These are phyloP conservation scores for Anoura caudifer DNA, from an alignment of 2,113 vertebrate species.

Conservation along the genomic window DNA sequence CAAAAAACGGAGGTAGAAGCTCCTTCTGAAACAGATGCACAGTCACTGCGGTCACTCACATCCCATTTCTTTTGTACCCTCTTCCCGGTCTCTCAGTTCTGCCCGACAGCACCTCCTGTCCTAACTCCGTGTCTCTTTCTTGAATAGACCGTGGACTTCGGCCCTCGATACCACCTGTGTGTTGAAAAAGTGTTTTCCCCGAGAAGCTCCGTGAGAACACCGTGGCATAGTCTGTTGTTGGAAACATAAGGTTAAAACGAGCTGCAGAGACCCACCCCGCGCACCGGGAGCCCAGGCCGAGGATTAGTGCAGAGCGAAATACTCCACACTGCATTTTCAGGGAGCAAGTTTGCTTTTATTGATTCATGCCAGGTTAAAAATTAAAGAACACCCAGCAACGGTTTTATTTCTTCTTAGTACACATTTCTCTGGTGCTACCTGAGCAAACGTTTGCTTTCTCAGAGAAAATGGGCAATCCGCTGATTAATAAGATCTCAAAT, in stretches of 20 bases:
- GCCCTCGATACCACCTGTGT: not conserved
- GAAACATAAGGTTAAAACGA: not conserved
- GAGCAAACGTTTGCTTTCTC: not conserved
- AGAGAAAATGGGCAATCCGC: not conserved
- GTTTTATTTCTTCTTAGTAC: not conserved
- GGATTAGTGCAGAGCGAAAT: not conserved
- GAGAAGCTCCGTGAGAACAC: not conserved
- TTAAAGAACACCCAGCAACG: not conserved
- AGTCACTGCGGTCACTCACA: not conserved
- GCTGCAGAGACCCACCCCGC: not conserved
- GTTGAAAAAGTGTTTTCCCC: not conserved
- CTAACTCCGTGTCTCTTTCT: not conserved
- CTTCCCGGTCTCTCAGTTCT: not conserved
- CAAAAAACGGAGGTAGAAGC: not conserved
- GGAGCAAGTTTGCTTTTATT: not conserved
- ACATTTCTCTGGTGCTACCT: not conserved
- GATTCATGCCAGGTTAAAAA: not conserved
- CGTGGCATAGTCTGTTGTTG: not conserved
- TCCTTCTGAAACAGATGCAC: not conserved
- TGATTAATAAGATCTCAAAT: not conserved
- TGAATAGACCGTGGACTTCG: not conserved
- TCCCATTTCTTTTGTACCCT: not conserved
- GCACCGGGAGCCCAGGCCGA: not conserved
- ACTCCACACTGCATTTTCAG: not conserved
- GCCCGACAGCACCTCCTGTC: not conserved